Base-by-base conservation (phyloP, 2,888 invertebrate species). In the Leptopilina drosophilae region DNA sequence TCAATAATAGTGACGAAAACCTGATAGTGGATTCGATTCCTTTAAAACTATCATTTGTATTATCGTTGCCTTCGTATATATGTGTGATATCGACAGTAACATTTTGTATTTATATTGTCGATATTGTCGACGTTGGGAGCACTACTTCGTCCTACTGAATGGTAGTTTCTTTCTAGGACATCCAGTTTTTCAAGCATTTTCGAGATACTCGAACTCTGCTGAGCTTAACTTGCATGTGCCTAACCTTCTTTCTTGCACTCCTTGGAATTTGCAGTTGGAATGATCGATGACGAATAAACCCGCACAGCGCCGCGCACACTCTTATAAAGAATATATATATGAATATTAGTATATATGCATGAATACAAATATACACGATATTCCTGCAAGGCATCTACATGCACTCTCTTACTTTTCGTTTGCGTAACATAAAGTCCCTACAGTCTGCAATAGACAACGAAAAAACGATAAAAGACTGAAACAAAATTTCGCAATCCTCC, bases 111-210 rank as follows among this genome's bases (percentile, higher is more conserved):
- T 62, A 20, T 62, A 62, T 62, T 33, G 65, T 65, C 11, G 5
- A 4, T 9, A 62, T 62, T 33, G 65, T 65, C 11, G 5, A 4
- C 4, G 77, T 69, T 49, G 11, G 65, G 42, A 69, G 78, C 76
- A 77, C 77, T 82, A 77, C 77, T 82, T 82, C 80, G 83, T 78
- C 79, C 79, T 79, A 81, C 81, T 80, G 80, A 81, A 80, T 83
- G 78, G 83, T 78, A 73, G 77, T 77, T 73, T 62, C 75, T 83
- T 83, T 83, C 83, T 83, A 83, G 83, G 83, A 82, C 83, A 83
- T 80, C 82, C 77, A 82, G 83, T 83, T 83, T 83, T 83, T 83
- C 82, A 81, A 49, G 80, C 82, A 82, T 83, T 83, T 83, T 83
- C 80, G 82, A 82, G 83, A 80, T 82, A 83, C 79, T 83, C 80